Evolutionary conservation across 23 tunicate species (phyloP).

Genomic region (Trididemnum miniatum): DNA sequence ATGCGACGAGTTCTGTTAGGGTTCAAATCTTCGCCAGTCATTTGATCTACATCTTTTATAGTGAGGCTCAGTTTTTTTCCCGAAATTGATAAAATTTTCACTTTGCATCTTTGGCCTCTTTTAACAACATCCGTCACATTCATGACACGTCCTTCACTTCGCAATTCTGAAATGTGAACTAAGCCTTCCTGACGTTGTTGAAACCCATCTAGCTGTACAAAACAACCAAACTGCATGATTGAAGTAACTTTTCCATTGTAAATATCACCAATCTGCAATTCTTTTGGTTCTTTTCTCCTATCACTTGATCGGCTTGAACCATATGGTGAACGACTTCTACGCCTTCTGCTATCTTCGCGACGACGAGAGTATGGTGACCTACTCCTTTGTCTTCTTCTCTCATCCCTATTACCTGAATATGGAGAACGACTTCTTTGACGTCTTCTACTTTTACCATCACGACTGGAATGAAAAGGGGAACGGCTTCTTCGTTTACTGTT

Average conservation of each 20-base stretch:
- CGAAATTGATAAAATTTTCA: constrained; percentile 81
- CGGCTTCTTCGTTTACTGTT: neutral
- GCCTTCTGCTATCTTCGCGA: neutral
- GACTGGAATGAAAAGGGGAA: neutral
- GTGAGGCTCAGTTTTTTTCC: constrained; percentile 76
- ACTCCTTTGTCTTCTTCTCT: neutral
- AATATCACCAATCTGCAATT: constrained; percentile 73
- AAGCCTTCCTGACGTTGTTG: constrained; percentile 75
- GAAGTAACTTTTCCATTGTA: constrained; percentile 91
- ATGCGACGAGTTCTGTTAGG: constrained; percentile 74
- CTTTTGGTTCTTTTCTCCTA: constrained; percentile 9
- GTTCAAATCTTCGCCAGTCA: constrained; percentile 87
- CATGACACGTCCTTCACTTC: constrained; percentile 77
- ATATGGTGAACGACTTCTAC: constrained; percentile 45
- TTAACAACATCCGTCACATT: constrained; percentile 84
- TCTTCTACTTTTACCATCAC: neutral
- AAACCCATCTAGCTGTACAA: constrained; percentile 83
- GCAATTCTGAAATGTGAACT: constrained; percentile 87
- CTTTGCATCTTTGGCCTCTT: constrained; percentile 83
- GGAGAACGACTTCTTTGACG: too few species aligned
- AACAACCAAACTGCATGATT: constrained; percentile 94
- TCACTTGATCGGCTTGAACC: constrained; percentile 30
- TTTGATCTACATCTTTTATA: constrained; percentile 96
- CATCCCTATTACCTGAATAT: neutral
- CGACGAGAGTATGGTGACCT: neutral